Evolutionary conservation across 2,888 invertebrate genomes (phyloP).

Genomic region (Brachyopa scutellaris): DNA sequence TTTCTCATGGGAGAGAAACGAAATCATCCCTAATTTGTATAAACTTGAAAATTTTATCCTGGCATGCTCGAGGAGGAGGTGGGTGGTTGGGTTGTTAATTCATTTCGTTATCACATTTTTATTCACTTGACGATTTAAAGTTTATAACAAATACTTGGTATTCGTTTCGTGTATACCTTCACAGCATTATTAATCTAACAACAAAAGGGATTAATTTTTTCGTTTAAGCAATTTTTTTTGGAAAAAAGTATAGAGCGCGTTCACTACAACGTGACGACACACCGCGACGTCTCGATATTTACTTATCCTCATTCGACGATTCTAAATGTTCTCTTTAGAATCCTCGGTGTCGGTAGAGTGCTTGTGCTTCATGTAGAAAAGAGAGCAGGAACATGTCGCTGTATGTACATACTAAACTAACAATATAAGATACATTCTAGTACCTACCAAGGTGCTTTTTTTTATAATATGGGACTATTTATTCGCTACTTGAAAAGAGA

Average conservation of each 20-base stretch:
- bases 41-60: slow-evolving; percentile 41
- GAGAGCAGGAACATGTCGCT: slow-evolving; percentile 35
- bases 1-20: background rate
- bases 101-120: slow-evolving; percentile 10
- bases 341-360: slow-evolving; percentile 30
- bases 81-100: slow-evolving; percentile 14
- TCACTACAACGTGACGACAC: slow-evolving; percentile 72
- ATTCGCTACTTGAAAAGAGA: slow-evolving; percentile 16
- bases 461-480: slow-evolving; percentile 23
- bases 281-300: slow-evolving; percentile 68
- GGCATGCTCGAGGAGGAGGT: background rate
- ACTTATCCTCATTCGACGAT: slow-evolving; percentile 55
- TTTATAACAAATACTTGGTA: background rate
- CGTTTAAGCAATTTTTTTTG: slow-evolving; percentile 2
- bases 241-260: slow-evolving; percentile 56
- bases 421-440: slow-evolving; percentile 11
- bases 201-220: background rate
- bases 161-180: slow-evolving; percentile 15
- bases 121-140: background rate
- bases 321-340: slow-evolving; percentile 41
- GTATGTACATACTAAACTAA: slow-evolving; percentile 16
- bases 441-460: too few relatives aligned
- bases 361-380: slow-evolving; percentile 35
- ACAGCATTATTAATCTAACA: slow-evolving; percentile 29
- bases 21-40: slow-evolving; percentile 51